These are phyloP conservation scores for Zele albiditarsus DNA, from an alignment of 2,888 invertebrate genomes.

Conservation along the genomic window DNA sequence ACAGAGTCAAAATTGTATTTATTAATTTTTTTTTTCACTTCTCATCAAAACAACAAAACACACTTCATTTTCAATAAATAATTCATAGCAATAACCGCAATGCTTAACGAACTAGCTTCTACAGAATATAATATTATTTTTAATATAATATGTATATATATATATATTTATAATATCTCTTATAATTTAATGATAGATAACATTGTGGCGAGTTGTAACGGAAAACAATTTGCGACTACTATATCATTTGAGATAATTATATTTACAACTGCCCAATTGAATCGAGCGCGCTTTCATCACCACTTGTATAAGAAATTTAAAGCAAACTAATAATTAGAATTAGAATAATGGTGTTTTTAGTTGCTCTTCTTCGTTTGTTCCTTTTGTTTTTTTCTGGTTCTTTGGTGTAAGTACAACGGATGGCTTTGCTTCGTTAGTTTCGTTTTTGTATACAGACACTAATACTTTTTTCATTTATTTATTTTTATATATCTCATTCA, in stretches of 20 bases:
- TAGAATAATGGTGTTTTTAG: slow-evolving; percentile 9
- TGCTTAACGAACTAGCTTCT: slow-evolving; percentile 7
- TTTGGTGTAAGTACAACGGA: slow-evolving; percentile 48
- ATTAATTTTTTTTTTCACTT: neutral
- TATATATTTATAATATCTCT: slow-evolving; percentile 25
- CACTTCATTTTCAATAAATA: neutral
- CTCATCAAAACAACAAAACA: neutral
- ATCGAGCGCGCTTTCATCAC: slow-evolving; percentile 3
- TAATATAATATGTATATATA: slow-evolving; percentile 2
- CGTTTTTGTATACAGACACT: slow-evolving; percentile 46
- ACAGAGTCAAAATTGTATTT: neutral
- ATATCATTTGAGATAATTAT: slow-evolving; percentile 9
- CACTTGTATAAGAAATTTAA: neutral
- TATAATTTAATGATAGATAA: slow-evolving; percentile 32
- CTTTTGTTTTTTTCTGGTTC: slow-evolving; percentile 13
- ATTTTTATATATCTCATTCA: slow-evolving; percentile 7
- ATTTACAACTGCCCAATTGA: slow-evolving; percentile 18
- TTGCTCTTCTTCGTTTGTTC: neutral
- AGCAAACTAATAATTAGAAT: slow-evolving; percentile 4
- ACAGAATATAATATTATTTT: neutral
- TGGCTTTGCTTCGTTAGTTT: slow-evolving; percentile 54
- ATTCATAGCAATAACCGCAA: neutral
- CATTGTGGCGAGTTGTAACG: slow-evolving; percentile 16
- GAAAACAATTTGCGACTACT: slow-evolving; percentile 15
- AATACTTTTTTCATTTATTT: slow-evolving; percentile 30